These are phyloP conservation scores for Esperia sulphurella DNA, from an alignment of 2,888 invertebrate genomes.

Conservation along the genomic window DNA sequence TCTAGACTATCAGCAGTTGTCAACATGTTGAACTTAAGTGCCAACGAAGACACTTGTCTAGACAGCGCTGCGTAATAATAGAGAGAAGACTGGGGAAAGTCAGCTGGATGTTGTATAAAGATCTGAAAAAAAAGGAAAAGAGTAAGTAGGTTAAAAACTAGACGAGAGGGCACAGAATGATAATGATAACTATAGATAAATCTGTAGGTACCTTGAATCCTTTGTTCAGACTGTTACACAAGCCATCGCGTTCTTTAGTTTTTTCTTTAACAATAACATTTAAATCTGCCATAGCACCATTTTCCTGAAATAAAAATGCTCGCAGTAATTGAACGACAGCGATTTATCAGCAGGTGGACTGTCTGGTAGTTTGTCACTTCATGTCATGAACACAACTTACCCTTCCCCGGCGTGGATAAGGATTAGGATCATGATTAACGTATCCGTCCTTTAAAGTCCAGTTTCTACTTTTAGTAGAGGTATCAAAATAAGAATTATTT, in stretches of 20 bases:
- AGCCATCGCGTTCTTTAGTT: constrained; percentile 17
- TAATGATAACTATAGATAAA: background rate
- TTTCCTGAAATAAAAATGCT: constrained; percentile 22
- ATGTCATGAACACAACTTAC: constrained; percentile 24
- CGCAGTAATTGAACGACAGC: too few relatives aligned
- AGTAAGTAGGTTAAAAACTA: background rate
- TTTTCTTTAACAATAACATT: constrained; percentile 20
- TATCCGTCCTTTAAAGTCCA: constrained; percentile 35
- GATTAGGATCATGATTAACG: background rate
- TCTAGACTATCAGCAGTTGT: constrained; percentile 25
- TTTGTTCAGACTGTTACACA: constrained; percentile 25
- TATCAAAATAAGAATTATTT: constrained; percentile 26
- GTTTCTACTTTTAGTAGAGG: constrained; percentile 9
- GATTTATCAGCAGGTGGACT: too few relatives aligned
- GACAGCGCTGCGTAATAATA: constrained; percentile 38
- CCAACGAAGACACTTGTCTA: constrained; percentile 34
- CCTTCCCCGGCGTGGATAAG: constrained; percentile 35
- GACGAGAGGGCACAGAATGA: background rate
- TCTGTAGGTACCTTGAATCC: constrained; percentile 32
- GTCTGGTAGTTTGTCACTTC: too few relatives aligned
- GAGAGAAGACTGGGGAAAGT: constrained; percentile 36
- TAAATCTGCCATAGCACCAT: constrained; percentile 28
- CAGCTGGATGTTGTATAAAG: constrained; percentile 45
- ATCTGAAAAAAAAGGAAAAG: constrained; percentile 23
- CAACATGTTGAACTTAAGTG: constrained; percentile 32